Evolutionary conservation across 2,888 invertebrate species (phyloP), one percentile per base, ranked within the genome.

Genomic region (Drosophila longiperda): DNA sequence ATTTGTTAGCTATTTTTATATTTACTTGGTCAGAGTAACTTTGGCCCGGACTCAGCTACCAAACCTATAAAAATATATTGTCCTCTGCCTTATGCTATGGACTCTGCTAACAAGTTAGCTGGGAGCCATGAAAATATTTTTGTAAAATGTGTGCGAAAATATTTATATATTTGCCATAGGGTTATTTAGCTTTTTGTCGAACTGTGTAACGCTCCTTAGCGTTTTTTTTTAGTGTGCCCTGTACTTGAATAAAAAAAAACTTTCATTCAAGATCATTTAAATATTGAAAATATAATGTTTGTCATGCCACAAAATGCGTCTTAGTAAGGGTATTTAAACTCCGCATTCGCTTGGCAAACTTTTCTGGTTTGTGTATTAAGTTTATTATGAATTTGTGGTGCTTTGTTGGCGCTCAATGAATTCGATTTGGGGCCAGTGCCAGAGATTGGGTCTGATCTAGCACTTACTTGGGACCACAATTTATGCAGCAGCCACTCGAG

Each of bases 31-130:
- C 69, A 63, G 64, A 75, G 60, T 66, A 55, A 55, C 67, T 68
- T 64, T 67, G n/a, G 54, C 48, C 15, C 17, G 34, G 26, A 8
- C 53, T 55, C 58, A 50, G 57, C 40, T 9, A 11, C 17, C 36
- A 55, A n/a, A 15, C 23, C 50, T 23, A 50, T 45, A 64, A 65
- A 65, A 65, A 55, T 65, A 73, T 69, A 74, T 66, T 82, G 78
- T 72, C 62, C 57, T 69, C 55, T 60, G 68, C 68, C 71, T 82
- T 73, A 73, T 85, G 83, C 67, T 81, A 79, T 83, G 75, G 79
- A 89, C 82, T 88, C 86, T 85, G 81, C 86, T 88, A 88, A 81
- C 67, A 89, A 79, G 83, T 83, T 84, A 69, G 85, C 85, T 75
- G 89, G 77, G 61, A 71, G 89, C 82, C 77, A 83, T 71, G 66